These are phyloP conservation scores for Theodoxus fluviatilis DNA, from an alignment of 2,888 invertebrate species.

Conservation along the genomic window DNA sequence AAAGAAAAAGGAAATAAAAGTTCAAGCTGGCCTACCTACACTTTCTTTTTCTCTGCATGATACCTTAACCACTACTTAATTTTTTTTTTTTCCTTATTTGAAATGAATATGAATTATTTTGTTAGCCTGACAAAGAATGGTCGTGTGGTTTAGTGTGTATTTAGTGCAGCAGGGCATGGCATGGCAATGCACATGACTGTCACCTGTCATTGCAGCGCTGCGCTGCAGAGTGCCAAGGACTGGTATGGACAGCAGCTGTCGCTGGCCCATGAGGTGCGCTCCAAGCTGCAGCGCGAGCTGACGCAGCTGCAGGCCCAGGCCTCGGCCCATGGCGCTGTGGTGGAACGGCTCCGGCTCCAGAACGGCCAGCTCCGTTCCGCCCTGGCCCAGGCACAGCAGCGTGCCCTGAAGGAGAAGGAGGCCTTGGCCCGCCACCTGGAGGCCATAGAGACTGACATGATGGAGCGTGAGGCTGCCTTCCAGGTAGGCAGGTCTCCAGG, in stretches of 20 bases:
- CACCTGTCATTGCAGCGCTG: too few relatives aligned
- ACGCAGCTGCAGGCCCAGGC: constrained; percentile 58
- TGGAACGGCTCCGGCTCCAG: constrained; percentile 64
- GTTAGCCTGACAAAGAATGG: too few relatives aligned
- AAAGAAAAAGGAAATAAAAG: too few relatives aligned
- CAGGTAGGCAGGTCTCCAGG: too few relatives aligned
- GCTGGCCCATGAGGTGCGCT: constrained; percentile 61
- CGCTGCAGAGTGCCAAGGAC: constrained; percentile 63
- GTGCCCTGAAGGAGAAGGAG: constrained; percentile 67
- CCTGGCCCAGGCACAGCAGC: constrained; percentile 64
- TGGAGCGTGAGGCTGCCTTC: constrained; percentile 67
- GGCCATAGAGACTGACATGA: constrained; percentile 67
- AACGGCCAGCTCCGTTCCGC: constrained; percentile 60
- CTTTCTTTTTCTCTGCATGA: too few relatives aligned
- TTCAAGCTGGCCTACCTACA: too few relatives aligned
- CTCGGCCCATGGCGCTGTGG: constrained; percentile 55
- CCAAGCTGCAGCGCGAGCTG: constrained; percentile 64
- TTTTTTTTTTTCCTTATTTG: too few relatives aligned
- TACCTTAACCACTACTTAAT: too few relatives aligned
- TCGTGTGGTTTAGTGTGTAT: too few relatives aligned
- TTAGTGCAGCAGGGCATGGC: too few relatives aligned
- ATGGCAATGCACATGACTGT: too few relatives aligned
- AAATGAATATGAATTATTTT: too few relatives aligned
- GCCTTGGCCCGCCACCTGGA: constrained; percentile 66
- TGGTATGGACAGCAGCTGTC: constrained; percentile 68